Evolutionary conservation across 1,140 invertebrate species (phyloP), one percentile per base, ranked within the genome.

Genomic region (Polypedilum pembai): DNA sequence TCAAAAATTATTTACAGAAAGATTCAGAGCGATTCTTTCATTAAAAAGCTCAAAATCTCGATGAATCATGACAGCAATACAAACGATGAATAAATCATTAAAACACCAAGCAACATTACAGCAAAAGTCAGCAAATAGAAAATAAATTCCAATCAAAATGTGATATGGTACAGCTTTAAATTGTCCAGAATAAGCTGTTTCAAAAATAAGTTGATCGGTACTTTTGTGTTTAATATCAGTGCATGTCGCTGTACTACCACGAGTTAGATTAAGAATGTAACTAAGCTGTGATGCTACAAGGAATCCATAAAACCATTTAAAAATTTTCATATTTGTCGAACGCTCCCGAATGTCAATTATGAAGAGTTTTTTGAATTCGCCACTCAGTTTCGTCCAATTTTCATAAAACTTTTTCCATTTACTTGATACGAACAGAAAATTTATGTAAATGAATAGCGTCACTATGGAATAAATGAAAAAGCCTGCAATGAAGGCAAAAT

Each of bases 251-350:
- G n/a, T 56, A n/a, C 12, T 56, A 15, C 45, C 45, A 56, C n/a
- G 12, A 15, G n/a, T n/a, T 4, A 56, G 45, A n/a, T 56, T 12
- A 12, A 56, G 12, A 12, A 56, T 12, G 45, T 15, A 56, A 15
- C 45, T 56, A n/a, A 15, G 3, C 3, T n/a, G 10, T 8, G 45
- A 12, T 56, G n/a, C 12, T 4, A 56, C 12, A 4, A 56, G n/a
- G n/a, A 56, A 56, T n/a, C 45, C n/a, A 15, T 56, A 56, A n/a
- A 56, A 56, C 45, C 45, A 56, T 56, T 56, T 56, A 56, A 56
- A 56, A 56, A 56, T 56, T 56, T 56, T 56, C 3, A 56, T 56
- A 56, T 56, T 56, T 56, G 12, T 56, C 12, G 45, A 8, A n/a
- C n/a, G 12, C 12, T 56, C 10, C 3, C n/a, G 12, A n/a, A 56